Evolutionary conservation across 2,113 vertebrate genomes (phyloP).

Genomic region (Toxostoma redivivum): DNA sequence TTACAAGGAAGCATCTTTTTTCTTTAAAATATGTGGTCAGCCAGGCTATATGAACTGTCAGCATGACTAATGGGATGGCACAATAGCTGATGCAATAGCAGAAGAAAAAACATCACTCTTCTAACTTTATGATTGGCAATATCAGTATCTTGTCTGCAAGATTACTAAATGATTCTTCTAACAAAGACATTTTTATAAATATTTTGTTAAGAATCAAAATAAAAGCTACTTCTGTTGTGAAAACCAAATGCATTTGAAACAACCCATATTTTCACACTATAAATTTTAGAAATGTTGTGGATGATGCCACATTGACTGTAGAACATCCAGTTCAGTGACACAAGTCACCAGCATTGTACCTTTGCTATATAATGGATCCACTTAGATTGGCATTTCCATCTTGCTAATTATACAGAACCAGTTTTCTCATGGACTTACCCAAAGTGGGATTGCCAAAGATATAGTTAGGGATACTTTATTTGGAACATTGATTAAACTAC

Average conservation of each 20-base stretch:
- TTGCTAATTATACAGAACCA: neutral
- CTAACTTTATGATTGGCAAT: neutral
- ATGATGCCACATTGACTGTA: neutral
- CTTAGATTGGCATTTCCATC: neutral
- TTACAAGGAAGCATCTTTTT: neutral
- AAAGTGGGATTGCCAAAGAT: neutral
- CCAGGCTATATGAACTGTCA: neutral
- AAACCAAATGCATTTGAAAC: neutral
- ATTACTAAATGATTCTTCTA: neutral
- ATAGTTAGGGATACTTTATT: neutral
- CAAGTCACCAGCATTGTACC: neutral
- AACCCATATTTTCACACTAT: neutral
- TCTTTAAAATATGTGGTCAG: neutral
- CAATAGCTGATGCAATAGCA: neutral
- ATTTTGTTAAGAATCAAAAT: neutral
- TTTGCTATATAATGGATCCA: neutral
- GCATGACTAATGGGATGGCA: neutral
- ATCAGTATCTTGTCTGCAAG: neutral
- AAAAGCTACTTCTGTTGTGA: neutral
- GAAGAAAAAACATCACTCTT: neutral
- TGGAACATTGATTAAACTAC: neutral
- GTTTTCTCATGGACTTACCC: neutral
- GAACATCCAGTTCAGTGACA: neutral
- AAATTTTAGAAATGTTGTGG: neutral
- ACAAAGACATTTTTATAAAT: neutral